Evolutionary conservation across 2,888 invertebrate genomes (phyloP).

Genomic region (Pterobdella sp.): DNA sequence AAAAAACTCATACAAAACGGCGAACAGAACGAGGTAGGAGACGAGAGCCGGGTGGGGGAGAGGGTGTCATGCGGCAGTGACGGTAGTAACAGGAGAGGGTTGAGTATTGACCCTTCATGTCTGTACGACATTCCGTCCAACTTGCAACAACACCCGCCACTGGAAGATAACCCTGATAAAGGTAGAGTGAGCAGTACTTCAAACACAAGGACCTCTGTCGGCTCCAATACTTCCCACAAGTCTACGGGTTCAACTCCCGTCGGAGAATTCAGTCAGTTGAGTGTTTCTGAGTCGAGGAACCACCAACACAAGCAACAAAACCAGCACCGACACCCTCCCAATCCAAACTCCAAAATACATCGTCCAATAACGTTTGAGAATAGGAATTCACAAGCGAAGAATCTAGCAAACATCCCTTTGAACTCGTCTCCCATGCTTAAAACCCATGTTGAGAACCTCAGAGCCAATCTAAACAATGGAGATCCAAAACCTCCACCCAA

Average conservation of each 20-base stretch:
- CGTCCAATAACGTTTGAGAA: background rate
- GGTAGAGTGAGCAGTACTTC: background rate
- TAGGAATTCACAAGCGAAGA: too few species aligned
- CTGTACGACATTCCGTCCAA: slow-evolving; percentile 5
- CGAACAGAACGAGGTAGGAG: background rate
- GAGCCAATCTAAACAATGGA: background rate
- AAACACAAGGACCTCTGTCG: background rate
- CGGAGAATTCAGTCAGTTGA: background rate
- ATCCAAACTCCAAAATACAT: background rate
- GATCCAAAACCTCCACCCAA: background rate
- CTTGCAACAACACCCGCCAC: background rate
- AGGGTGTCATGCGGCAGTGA: background rate
- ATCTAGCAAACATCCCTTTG: background rate
- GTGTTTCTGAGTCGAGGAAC: background rate
- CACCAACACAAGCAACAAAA: background rate
- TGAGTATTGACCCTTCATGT: background rate
- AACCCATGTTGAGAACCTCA: background rate
- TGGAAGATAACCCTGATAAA: background rate
- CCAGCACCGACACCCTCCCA: background rate
- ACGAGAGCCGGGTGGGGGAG: background rate
- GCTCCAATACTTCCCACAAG: background rate
- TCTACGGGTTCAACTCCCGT: background rate
- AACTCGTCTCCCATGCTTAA: slow-evolving; percentile 10
- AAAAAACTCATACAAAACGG: background rate
- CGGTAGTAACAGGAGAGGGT: background rate